Evolutionary conservation across 2,113 vertebrate genomes (phyloP).

Genomic region (Piliocolobus tephrosceles): DNA sequence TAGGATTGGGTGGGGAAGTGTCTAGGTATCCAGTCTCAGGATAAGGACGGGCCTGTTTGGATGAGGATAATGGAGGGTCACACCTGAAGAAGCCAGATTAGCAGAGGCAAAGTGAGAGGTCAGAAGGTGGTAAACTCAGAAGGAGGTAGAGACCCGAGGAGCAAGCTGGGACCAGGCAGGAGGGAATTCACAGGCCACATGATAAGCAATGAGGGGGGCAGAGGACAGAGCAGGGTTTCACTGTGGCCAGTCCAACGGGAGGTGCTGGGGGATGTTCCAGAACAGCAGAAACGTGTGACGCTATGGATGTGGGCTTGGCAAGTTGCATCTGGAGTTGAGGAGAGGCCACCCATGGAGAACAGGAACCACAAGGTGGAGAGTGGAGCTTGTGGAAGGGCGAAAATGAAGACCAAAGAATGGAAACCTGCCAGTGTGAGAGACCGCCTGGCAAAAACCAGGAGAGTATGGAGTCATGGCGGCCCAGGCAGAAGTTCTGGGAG

Average conservation of each 20-base stretch:
- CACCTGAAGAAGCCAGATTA: neutral
- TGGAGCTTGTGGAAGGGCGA: neutral
- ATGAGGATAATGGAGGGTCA: neutral
- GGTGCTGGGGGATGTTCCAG: neutral
- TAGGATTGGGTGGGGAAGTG: neutral
- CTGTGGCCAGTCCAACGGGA: neutral
- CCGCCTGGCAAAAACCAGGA: neutral
- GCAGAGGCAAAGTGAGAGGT: neutral
- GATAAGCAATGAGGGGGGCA: accelerated
- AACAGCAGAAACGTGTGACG: neutral
- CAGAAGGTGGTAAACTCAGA: neutral
- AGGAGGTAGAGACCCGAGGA: neutral
- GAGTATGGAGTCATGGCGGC: neutral
- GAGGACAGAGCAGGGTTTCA: neutral
- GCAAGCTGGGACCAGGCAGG: neutral
- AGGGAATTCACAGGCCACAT: neutral
- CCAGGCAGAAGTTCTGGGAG: neutral
- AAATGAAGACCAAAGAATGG: neutral
- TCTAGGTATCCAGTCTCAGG: neutral
- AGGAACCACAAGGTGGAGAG: neutral
- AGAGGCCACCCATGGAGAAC: neutral
- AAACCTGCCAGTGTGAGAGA: neutral
- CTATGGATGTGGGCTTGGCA: neutral
- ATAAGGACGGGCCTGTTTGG: neutral
- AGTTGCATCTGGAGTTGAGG: neutral